Evolutionary conservation across 2,797 vertebrate genomes (phyloP).

Genomic region (Platalea minor): DNA sequence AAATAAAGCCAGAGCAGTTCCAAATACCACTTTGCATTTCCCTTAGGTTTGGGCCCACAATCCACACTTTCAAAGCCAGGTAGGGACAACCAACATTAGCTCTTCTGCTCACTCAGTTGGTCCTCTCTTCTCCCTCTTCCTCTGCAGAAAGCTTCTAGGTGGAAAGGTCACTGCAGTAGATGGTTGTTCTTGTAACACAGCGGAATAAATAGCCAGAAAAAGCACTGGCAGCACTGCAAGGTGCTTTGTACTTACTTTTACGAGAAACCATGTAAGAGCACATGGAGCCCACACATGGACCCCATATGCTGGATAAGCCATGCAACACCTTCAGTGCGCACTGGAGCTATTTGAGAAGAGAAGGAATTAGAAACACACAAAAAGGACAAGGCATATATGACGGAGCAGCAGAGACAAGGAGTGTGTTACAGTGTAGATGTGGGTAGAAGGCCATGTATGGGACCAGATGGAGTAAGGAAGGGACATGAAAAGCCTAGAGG

Average conservation of each 20-base stretch:
- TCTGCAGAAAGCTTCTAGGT: slow-evolving; percentile 11
- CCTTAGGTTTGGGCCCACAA: neutral
- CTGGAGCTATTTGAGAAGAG: neutral
- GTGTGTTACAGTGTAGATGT: neutral
- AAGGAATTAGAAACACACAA: neutral
- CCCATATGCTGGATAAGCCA: neutral
- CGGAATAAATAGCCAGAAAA: slow-evolving; percentile 13
- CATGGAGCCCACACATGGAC: neutral
- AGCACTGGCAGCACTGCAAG: neutral
- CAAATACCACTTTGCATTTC: neutral
- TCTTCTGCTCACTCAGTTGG: slow-evolving; percentile 9
- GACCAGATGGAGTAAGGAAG: neutral
- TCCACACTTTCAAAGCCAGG: neutral
- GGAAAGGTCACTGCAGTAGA: neutral
- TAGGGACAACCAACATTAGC: slow-evolving; percentile 7
- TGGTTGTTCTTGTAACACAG: neutral
- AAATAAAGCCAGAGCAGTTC: neutral
- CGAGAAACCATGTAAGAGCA: neutral
- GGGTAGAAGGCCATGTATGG: neutral
- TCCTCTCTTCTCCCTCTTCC: slow-evolving; percentile 36
- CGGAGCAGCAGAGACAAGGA: neutral
- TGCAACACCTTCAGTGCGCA: neutral
- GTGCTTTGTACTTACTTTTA: slow-evolving; percentile 2
- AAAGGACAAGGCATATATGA: neutral
- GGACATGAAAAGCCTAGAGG: neutral